phyloP scores from a whole-genome alignment of 2,888 invertebrate species.

The Drosophila mayaguana region DNA sequence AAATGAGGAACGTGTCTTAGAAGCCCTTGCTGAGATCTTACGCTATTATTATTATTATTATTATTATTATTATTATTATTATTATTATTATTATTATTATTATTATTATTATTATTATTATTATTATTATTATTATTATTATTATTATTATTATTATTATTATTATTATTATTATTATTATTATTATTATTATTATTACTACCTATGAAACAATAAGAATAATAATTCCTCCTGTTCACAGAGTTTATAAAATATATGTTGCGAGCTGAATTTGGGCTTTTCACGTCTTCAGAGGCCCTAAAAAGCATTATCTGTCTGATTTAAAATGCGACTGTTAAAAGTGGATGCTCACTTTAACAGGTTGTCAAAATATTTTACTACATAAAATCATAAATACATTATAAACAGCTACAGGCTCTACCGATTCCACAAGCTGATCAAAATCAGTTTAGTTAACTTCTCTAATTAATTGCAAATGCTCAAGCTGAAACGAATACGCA shows the following conservation, averaged over 20 bases:
- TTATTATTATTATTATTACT: no score
- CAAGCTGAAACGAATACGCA: neutral
- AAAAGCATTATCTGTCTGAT: neutral
- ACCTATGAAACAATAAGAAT: no score
- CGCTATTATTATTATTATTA: no score
- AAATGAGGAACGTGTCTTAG: slow-evolving; percentile 3
- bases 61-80: no score
- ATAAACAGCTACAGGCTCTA: neutral
- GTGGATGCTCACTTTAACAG: neutral
- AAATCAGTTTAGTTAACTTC: no score
- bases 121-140: no score
- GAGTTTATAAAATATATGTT: neutral
- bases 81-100: no score
- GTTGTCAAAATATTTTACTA: neutral
- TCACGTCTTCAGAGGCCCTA: neutral
- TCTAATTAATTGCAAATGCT: neutral
- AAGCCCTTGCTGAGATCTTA: slow-evolving; percentile 4
- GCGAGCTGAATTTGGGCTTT: neutral
- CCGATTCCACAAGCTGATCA: no score
- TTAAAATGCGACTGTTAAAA: neutral
- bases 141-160: no score
- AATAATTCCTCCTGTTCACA: neutral
- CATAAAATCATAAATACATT: no score
- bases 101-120: no score
- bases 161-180: no score